Evolutionary conservation across 2,888 invertebrate genomes (phyloP).

Genomic region (Morpho achilles): DNA sequence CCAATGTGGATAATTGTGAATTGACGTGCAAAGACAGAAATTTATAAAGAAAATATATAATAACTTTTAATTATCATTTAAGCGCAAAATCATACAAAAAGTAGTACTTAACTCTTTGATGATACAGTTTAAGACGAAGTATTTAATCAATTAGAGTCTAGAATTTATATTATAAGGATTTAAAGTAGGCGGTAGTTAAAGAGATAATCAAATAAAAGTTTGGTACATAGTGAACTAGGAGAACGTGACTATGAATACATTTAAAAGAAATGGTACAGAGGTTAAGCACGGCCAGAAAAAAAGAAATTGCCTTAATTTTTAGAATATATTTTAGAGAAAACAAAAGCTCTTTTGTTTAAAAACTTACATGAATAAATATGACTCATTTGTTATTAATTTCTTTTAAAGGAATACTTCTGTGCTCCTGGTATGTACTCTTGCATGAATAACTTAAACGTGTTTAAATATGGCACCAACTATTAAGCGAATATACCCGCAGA

Average conservation of each 20-base stretch:
- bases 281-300: constrained; percentile 32
- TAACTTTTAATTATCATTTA: too few species aligned
- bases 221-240: constrained; percentile 52
- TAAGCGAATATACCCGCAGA: too few species aligned
- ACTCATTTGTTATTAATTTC: not conserved
- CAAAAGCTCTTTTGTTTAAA: constrained; percentile 8
- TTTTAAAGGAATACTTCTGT: too few species aligned
- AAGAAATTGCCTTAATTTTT: constrained; percentile 21
- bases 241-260: constrained; percentile 45
- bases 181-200: constrained; percentile 47
- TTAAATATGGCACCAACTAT: too few species aligned
- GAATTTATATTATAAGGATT: constrained; percentile 20
- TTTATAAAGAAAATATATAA: too few species aligned
- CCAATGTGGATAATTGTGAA: too few species aligned
- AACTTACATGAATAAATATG: not conserved
- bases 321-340: constrained; percentile 7
- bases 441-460: too few species aligned
- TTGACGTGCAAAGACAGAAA: too few species aligned
- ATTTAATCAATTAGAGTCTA: constrained; percentile 16
- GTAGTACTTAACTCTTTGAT: too few species aligned
- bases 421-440: too few species aligned
- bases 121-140: not conserved
- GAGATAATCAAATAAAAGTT: constrained; percentile 49
- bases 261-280: constrained; percentile 28
- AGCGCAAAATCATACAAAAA: too few species aligned